Evolutionary conservation across 2,797 vertebrate species (phyloP).

Genomic region (Melanogrammus aeglefinus): DNA sequence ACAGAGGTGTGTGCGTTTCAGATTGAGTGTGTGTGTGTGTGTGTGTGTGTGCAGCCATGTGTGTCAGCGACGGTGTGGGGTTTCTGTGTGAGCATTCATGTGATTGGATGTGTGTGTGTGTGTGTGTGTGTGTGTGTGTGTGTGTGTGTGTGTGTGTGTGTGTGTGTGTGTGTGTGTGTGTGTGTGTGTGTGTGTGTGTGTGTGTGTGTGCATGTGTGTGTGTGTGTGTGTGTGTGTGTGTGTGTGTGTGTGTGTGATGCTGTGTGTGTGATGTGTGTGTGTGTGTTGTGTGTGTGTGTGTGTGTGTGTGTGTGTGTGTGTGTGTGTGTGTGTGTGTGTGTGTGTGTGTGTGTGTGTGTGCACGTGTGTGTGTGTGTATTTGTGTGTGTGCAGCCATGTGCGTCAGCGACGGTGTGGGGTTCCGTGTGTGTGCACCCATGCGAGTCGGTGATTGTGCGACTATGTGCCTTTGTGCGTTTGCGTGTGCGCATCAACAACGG

Average conservation of each 20-base stretch:
- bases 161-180: neutral
- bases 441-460: no score
- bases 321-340: neutral
- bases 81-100: neutral
- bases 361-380: neutral
- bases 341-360: constrained; percentile 48
- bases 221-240: no score
- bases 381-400: neutral
- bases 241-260: neutral
- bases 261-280: constrained; percentile 29
- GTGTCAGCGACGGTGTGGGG: neutral
- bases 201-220: neutral
- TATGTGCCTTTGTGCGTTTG: no score
- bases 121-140: constrained; percentile 41
- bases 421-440: neutral
- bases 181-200: constrained; percentile 47
- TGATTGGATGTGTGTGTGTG: constrained; percentile 22
- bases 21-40: constrained; percentile 6
- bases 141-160: constrained; percentile 3
- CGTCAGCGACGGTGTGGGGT: neutral
- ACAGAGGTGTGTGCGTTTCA: constrained; percentile 53
- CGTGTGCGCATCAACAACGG: neutral
- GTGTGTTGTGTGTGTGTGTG: constrained; percentile 34
- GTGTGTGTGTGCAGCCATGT: neutral
- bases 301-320: neutral